phyloP scores from a whole-genome alignment of 2,888 invertebrate genomes.

The Nasonia oneida region DNA sequence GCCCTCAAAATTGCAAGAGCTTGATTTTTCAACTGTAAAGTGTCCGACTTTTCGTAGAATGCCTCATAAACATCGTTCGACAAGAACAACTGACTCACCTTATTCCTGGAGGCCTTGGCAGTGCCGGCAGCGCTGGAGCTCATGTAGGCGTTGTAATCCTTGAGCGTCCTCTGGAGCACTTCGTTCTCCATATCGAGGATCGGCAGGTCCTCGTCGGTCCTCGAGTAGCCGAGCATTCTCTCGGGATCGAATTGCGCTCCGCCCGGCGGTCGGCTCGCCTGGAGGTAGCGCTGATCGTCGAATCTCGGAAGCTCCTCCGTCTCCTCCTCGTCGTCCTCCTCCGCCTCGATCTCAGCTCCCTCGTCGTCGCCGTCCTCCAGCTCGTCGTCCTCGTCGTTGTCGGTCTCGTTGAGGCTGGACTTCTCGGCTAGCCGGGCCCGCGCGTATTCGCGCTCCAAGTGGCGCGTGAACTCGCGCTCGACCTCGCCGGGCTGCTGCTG shows the following conservation, averaged over 20 bases:
- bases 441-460: slow-evolving; percentile 70
- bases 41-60: no score
- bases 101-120: background rate
- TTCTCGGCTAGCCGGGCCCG: slow-evolving; percentile 29
- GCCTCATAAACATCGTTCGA: no score
- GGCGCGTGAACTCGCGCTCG: slow-evolving; percentile 72
- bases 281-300: slow-evolving; percentile 48
- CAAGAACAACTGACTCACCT: background rate
- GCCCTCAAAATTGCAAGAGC: no score
- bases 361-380: slow-evolving; percentile 46
- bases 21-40: no score
- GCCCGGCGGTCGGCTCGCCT: slow-evolving; percentile 22
- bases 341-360: slow-evolving; percentile 18
- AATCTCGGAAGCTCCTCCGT: slow-evolving; percentile 53
- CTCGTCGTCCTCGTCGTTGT: slow-evolving; percentile 10
- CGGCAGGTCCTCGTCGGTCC: slow-evolving; percentile 72
- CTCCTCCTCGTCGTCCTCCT: slow-evolving; percentile 21
- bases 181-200: slow-evolving; percentile 75
- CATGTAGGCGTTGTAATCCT: slow-evolving; percentile 74
- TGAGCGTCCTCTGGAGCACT: slow-evolving; percentile 71
- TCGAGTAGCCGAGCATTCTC: slow-evolving; percentile 74
- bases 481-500: slow-evolving; percentile 64
- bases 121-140: slow-evolving; percentile 64
- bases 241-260: slow-evolving; percentile 70
- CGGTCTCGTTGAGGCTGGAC: background rate